These are phyloP conservation scores for Macropis europaea DNA, from an alignment of 2,888 invertebrate species.

Conservation along the genomic window DNA sequence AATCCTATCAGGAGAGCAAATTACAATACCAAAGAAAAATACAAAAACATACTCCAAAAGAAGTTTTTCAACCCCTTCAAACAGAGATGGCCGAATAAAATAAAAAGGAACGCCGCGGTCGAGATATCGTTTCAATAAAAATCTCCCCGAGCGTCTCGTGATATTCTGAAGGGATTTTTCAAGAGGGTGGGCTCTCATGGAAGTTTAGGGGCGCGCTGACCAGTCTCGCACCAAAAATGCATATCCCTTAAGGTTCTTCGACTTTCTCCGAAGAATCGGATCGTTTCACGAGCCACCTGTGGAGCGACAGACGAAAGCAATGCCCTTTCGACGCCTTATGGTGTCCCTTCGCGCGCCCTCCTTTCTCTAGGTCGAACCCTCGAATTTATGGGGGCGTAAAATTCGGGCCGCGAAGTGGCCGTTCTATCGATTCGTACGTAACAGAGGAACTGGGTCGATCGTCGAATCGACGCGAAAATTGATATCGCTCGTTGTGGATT, in stretches of 20 bases:
- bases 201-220: conserved; percentile 20
- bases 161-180: conserved; percentile 14
- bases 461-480: not conserved
- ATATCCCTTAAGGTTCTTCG: conserved; percentile 44
- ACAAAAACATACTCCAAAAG: too few relatives aligned
- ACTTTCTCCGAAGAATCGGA: conserved; percentile 70
- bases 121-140: conserved; percentile 22
- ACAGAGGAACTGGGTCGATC: conserved; percentile 18
- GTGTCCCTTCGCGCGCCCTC: conserved; percentile 44
- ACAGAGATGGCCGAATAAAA: too few relatives aligned
- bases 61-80: too few relatives aligned
- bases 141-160: not conserved
- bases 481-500: not conserved
- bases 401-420: conserved; percentile 6
- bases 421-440: conserved; percentile 25
- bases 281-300: conserved; percentile 71
- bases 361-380: conserved; percentile 13
- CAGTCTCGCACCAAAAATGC: conserved; percentile 38
- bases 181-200: not conserved
- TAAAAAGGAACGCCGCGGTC: not conserved
- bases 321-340: conserved; percentile 56
- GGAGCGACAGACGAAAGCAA: conserved; percentile 51
- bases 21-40: too few relatives aligned
- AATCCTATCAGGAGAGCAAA: too few relatives aligned
- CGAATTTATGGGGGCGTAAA: conserved; percentile 43